Evolutionary conservation across 2,888 invertebrate species (phyloP).

Genomic region (Formica aserva): DNA sequence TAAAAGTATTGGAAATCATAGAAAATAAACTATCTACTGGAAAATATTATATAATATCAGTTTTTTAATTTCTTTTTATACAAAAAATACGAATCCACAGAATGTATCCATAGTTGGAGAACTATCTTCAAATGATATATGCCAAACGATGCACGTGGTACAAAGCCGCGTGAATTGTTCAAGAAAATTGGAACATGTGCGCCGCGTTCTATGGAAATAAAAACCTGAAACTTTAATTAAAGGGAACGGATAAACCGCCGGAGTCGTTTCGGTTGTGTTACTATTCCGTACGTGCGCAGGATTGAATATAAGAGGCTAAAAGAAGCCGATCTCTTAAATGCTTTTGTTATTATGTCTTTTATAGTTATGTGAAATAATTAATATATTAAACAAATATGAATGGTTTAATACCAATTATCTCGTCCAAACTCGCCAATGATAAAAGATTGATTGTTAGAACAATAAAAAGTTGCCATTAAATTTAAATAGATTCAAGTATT

Average conservation of each 20-base stretch:
- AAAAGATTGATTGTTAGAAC: not conserved
- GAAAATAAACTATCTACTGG: not conserved
- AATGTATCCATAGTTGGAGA: not conserved
- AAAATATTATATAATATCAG: not conserved
- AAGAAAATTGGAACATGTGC: constrained; percentile 38
- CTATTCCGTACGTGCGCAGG: not conserved
- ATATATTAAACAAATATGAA: not conserved
- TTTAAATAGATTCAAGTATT: constrained; percentile 55
- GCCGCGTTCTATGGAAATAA: constrained; percentile 25
- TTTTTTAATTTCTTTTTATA: not conserved
- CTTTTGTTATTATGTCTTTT: not conserved
- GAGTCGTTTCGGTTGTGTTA: not conserved
- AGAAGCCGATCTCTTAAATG: not conserved
- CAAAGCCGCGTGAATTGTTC: constrained; percentile 25
- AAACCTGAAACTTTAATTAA: constrained; percentile 45
- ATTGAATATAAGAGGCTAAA: not conserved
- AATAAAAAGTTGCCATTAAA: constrained; percentile 34
- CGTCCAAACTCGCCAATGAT: not conserved
- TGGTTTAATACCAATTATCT: not conserved
- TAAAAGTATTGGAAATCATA: not conserved
- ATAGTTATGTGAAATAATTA: not conserved
- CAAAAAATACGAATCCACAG: not conserved
- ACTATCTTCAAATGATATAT: constrained; percentile 4
- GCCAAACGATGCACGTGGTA: not conserved
- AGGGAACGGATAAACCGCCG: constrained; percentile 19